Evolutionary conservation across 2,113 vertebrate species (phyloP).

Genomic region (Mesitornis unicolor): DNA sequence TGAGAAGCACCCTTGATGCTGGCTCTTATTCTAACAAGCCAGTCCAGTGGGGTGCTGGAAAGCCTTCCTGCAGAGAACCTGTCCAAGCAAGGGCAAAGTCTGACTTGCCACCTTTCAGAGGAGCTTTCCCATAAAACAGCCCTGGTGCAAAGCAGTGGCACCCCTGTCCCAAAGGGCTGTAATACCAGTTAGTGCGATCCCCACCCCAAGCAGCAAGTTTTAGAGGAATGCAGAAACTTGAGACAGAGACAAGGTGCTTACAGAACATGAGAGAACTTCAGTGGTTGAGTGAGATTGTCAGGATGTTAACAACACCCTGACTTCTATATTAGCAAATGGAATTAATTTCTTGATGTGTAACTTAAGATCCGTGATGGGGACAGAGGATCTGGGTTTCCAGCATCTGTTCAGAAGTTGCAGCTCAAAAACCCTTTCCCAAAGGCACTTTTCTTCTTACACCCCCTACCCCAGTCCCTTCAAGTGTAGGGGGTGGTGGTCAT

Average conservation of each 20-base stretch:
- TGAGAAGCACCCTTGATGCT: not conserved
- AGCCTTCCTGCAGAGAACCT: not conserved
- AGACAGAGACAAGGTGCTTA: not conserved
- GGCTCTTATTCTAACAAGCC: not conserved
- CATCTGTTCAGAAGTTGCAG: not conserved
- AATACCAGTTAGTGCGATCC: not conserved
- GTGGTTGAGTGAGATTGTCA: not conserved
- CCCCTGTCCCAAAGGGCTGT: not conserved
- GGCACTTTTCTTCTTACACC: not conserved
- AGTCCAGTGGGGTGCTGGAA: not conserved
- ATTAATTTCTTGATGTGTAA: constrained; percentile 10
- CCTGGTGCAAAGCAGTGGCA: not conserved
- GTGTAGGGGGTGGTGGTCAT: not conserved
- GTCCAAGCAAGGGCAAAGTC: not conserved
- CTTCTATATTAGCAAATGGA: not conserved
- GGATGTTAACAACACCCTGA: not conserved
- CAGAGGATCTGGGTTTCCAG: not conserved
- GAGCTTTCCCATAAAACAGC: not conserved
- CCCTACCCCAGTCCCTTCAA: not conserved
- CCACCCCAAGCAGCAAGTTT: not conserved
- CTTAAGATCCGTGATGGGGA: not conserved
- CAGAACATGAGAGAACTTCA: not conserved
- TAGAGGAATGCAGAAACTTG: not conserved
- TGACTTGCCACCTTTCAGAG: not conserved
- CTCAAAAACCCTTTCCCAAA: not conserved